phyloP scores from a whole-genome alignment of 64 coral and sea anemone genomes.

The Actinia equina region DNA sequence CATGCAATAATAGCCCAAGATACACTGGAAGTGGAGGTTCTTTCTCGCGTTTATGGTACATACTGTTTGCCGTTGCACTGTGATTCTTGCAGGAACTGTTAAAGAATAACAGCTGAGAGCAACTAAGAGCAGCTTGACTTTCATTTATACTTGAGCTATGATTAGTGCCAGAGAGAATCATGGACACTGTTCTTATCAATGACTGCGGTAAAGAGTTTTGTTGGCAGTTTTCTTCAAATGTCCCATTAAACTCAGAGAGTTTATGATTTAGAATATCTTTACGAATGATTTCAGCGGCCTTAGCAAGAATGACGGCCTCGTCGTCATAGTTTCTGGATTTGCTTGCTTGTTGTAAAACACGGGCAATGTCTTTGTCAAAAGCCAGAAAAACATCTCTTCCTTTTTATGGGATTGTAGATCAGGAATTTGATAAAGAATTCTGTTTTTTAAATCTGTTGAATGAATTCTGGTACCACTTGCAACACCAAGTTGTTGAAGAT shows the following conservation, averaged over 20 bases:
- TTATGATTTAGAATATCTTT: constrained; percentile 12
- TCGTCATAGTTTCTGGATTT: neutral
- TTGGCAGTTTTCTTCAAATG: constrained; percentile 20
- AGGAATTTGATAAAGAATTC: neutral
- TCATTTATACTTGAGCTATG: neutral
- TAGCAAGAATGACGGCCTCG: constrained; percentile 42
- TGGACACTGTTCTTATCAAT: neutral
- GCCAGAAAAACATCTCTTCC: neutral
- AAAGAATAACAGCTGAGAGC: constrained; percentile 21
- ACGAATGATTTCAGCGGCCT: constrained; percentile 32
- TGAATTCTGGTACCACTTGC: neutral
- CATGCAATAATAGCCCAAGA: constrained; percentile 3
- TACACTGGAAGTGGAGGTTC: neutral
- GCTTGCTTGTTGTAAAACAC: neutral
- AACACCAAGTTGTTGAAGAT: neutral
- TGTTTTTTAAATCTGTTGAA: constrained; percentile 19
- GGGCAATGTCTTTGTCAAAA: neutral
- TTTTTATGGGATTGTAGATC: neutral
- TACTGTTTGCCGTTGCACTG: too few relatives aligned
- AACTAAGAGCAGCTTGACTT: neutral
- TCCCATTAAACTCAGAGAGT: constrained; percentile 17
- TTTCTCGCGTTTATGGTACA: neutral
- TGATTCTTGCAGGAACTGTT: neutral
- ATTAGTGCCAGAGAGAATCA: constrained; percentile 19
- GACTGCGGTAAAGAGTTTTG: constrained; percentile 11